A percentile compares a stretch with the other conserved stretches of the same genome.
phyloP scores from a whole-genome alignment of 30 jellyfish, hydroid and myxozoan genomes.

The Chrysaora quinquecirrha region DNA sequence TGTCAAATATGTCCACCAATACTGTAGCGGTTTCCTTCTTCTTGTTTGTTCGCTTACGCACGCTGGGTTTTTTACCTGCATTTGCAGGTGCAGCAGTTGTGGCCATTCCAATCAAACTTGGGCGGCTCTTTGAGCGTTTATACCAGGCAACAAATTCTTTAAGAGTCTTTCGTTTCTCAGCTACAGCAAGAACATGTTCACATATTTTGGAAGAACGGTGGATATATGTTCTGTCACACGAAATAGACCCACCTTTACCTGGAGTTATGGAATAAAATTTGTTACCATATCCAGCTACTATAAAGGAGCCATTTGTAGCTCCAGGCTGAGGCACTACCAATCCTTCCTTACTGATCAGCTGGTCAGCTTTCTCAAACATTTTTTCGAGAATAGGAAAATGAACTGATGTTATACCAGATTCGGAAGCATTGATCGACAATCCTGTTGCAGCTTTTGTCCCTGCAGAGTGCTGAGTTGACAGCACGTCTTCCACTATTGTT shows the following conservation, averaged over 20 bases:
- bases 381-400: too few relatives aligned
- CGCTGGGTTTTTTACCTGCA: background rate
- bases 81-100: slow-evolving; percentile 1
- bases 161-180: background rate
- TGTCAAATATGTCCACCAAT: background rate
- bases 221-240: background rate
- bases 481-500: background rate
- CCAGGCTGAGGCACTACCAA: too few relatives aligned
- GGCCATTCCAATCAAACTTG: background rate
- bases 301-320: too few relatives aligned
- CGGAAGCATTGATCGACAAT: too few relatives aligned
- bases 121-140: slow-evolving; percentile 1
- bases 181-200: background rate
- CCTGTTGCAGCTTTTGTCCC: slow-evolving; percentile 3
- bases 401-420: too few relatives aligned
- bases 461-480: background rate
- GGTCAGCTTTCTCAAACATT: too few relatives aligned
- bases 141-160: background rate
- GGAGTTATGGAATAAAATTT: too few relatives aligned
- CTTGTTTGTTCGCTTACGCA: background rate
- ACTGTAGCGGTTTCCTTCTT: background rate
- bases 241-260: too few relatives aligned
- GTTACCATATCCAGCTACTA: background rate
- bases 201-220: background rate
- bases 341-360: too few relatives aligned